A percentile compares a stretch with the other conserved stretches of the same genome.
phyloP scores from a whole-genome alignment of 2,888 invertebrate species.

The Stenoptilia bipunctidactyla region DNA sequence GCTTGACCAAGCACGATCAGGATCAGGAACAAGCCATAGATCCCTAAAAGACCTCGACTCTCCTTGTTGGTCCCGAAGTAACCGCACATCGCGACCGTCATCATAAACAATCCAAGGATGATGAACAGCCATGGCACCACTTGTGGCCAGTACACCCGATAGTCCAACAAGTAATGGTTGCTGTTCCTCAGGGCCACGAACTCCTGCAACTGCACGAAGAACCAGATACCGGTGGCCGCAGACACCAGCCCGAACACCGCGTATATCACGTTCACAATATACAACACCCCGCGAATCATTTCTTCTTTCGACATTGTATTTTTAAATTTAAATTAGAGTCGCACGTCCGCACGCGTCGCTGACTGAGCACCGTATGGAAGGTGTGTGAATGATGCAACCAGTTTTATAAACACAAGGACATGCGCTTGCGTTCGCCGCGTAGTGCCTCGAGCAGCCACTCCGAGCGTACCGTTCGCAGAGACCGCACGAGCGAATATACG shows the following conservation, averaged over 20 bases:
- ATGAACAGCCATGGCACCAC: conserved; percentile 65
- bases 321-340: conserved; percentile 14
- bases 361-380: conserved; percentile 49
- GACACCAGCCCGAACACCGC: conserved; percentile 55
- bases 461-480: conserved; percentile 1
- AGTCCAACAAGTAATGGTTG: conserved; percentile 59
- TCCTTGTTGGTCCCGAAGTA: conserved; percentile 54
- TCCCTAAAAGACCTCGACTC: conserved; percentile 49
- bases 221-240: conserved; percentile 59
- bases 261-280: conserved; percentile 52
- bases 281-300: conserved; percentile 47
- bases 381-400: conserved; percentile 34
- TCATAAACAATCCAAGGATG: conserved; percentile 44
- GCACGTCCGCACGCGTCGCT: conserved; percentile 31
- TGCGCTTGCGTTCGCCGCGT: conserved; percentile 21
- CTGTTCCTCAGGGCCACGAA: conserved; percentile 53
- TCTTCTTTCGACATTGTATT: conserved; percentile 58
- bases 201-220: conserved; percentile 58
- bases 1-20: conserved; percentile 46
- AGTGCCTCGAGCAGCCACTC: neutral
- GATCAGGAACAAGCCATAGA: conserved; percentile 47
- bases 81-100: conserved; percentile 55
- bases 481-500: neutral
- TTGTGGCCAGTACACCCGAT: conserved; percentile 61
- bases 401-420: conserved; percentile 48